Conservation (phyloP, 2,888 invertebrate species). For the Odontothrips loti region DNA sequence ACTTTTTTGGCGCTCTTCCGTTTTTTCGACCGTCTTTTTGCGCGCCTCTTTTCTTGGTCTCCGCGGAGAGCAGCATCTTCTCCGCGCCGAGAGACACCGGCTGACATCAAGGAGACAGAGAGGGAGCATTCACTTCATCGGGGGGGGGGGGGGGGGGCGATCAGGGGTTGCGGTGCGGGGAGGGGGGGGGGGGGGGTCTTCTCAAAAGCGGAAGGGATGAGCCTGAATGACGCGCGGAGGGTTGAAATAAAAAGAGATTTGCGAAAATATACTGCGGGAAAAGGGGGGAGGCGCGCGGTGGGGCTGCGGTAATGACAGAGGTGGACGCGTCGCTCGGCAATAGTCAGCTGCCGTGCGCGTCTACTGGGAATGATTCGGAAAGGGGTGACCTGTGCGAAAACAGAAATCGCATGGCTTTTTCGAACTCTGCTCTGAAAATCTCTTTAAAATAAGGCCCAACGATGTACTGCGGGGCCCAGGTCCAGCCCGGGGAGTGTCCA, state of each 20-base stretch:
- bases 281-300: not conserved
- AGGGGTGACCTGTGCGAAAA: too few species aligned
- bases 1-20: not conserved
- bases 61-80: not conserved
- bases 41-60: not conserved
- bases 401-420: too few species aligned
- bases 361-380: too few species aligned
- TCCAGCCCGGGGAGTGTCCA: too few species aligned
- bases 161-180: not conserved
- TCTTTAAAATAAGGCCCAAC: too few species aligned
- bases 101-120: not conserved
- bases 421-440: too few species aligned
- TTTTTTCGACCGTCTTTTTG: not conserved
- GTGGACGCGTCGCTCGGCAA: not conserved
- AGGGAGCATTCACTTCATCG: not conserved
- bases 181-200: not conserved
- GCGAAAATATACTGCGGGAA: not conserved
- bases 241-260: not conserved
- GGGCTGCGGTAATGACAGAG: conserved; percentile 2
- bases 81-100: too few species aligned
- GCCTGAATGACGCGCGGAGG: not conserved
- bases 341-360: too few species aligned
- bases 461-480: too few species aligned
- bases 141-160: not conserved
- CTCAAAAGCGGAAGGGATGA: not conserved